Evolutionary conservation across 2,797 vertebrate genomes (phyloP).

Genomic region (Apogon talboti): DNA sequence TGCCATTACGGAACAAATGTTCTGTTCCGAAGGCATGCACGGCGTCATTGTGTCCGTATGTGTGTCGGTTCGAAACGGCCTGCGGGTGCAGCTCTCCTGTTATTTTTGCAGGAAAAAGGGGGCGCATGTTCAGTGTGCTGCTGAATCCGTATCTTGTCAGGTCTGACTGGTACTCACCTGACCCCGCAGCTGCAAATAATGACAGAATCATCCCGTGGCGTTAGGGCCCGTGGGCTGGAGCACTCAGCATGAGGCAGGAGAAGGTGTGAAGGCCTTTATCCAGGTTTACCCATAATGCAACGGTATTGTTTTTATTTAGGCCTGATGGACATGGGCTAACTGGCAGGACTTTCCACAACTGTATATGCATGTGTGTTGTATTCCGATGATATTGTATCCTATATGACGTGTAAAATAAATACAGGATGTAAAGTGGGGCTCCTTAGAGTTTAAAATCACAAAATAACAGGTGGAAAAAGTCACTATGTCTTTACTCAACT

Average conservation of each 20-base stretch:
- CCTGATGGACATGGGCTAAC: too few species aligned
- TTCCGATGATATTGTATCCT: too few species aligned
- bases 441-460: too few species aligned
- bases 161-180: slow-evolving; percentile 6
- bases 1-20: neutral
- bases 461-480: too few species aligned
- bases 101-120: slow-evolving; percentile 4
- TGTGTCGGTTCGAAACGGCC: neutral
- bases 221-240: slow-evolving; percentile 10
- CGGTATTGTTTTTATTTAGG: too few species aligned
- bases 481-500: too few species aligned
- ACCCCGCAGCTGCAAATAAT: slow-evolving; percentile 43
- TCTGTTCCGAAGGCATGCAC: neutral
- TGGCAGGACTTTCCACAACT: too few species aligned
- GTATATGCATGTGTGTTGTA: too few species aligned
- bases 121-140: slow-evolving; percentile 13
- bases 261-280: neutral
- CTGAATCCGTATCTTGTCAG: slow-evolving; percentile 1
- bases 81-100: slow-evolving; percentile 27
- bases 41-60: neutral
- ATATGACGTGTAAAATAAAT: too few species aligned
- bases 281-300: too few species aligned
- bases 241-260: slow-evolving; percentile 5
- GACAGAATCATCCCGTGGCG: slow-evolving; percentile 42
- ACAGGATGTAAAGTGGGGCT: too few species aligned